These are phyloP conservation scores for Rhodophaea formosa DNA, from an alignment of 2,888 invertebrate species.

Conservation along the genomic window DNA sequence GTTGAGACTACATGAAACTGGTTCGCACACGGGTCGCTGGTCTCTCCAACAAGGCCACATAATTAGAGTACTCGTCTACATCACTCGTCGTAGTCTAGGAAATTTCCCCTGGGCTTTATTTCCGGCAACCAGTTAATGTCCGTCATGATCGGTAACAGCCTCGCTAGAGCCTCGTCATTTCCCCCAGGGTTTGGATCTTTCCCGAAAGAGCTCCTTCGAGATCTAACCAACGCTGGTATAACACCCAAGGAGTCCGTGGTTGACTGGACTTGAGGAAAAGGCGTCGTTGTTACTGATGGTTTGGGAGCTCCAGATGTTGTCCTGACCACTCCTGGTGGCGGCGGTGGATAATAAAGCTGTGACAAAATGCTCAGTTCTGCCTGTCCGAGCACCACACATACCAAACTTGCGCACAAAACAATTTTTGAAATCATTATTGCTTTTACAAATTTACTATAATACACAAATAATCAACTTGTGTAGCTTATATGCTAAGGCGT, in stretches of 20 bases:
- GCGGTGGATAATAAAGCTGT: slow-evolving; percentile 33
- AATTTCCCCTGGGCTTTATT: slow-evolving; percentile 25
- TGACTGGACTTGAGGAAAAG: not conserved
- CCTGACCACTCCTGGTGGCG: not conserved
- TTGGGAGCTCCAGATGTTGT: not conserved
- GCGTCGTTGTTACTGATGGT: not conserved
- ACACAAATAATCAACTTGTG: no score
- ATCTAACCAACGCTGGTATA: slow-evolving; percentile 14
- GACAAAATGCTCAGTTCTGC: slow-evolving; percentile 31
- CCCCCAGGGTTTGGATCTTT: slow-evolving; percentile 24
- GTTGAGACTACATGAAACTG: not conserved
- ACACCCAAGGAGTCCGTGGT: not conserved
- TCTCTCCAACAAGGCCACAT: not conserved
- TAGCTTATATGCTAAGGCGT: not conserved
- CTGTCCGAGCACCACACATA: slow-evolving; percentile 26
- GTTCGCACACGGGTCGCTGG: not conserved
- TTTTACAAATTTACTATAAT: no score
- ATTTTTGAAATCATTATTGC: slow-evolving; percentile 17
- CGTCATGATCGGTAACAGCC: slow-evolving; percentile 18
- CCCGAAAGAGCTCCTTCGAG: slow-evolving; percentile 33
- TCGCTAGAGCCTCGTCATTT: slow-evolving; percentile 29
- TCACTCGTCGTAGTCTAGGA: not conserved
- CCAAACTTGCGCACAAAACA: slow-evolving; percentile 4
- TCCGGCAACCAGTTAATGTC: slow-evolving; percentile 37
- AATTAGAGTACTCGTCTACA: not conserved